These are phyloP conservation scores for Craterocephalus amniculus DNA, from an alignment of 2,797 vertebrate species.

Conservation along the genomic window DNA sequence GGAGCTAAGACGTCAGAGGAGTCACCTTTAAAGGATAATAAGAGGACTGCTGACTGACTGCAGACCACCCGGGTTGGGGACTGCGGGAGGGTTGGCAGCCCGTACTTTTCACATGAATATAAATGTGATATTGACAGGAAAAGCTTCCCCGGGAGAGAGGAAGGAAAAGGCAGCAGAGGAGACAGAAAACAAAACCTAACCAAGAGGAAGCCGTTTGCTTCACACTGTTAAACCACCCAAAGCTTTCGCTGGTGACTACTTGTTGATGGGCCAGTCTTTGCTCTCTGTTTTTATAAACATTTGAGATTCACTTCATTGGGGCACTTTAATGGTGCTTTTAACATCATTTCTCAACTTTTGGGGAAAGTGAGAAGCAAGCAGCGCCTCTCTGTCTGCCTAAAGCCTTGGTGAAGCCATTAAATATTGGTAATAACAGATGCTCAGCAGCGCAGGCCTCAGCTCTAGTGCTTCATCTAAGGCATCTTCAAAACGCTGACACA, in stretches of 20 bases:
- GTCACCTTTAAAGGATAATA: conserved; percentile 79
- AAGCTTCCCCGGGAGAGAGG: conserved; percentile 61
- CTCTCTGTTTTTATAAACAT: conserved; percentile 69
- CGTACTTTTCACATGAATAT: conserved; percentile 71
- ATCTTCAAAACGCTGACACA: conserved; percentile 9
- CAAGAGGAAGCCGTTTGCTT: conserved; percentile 44
- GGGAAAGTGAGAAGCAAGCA: conserved; percentile 68
- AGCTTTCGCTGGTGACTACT: conserved; percentile 53
- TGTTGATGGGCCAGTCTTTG: conserved; percentile 56
- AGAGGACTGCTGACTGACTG: conserved; percentile 73
- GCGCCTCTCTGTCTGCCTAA: conserved; percentile 55
- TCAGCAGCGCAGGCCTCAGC: conserved; percentile 14
- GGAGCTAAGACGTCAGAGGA: conserved; percentile 60
- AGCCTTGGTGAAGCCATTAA: conserved; percentile 47
- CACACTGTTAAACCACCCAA: conserved; percentile 57
- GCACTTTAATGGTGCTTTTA: conserved; percentile 75
- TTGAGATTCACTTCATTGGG: conserved; percentile 72
- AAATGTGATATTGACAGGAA: conserved; percentile 77
- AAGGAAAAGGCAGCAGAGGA: conserved; percentile 43
- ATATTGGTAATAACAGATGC: conserved; percentile 43
- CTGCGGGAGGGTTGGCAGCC: conserved; percentile 5
- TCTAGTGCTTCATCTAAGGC: background rate
- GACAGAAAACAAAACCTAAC: conserved; percentile 42
- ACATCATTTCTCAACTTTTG: conserved; percentile 64
- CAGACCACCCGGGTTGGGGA: conserved; percentile 58